phyloP scores from a whole-genome alignment of 2,888 invertebrate genomes.

The Hesperia comma region DNA sequence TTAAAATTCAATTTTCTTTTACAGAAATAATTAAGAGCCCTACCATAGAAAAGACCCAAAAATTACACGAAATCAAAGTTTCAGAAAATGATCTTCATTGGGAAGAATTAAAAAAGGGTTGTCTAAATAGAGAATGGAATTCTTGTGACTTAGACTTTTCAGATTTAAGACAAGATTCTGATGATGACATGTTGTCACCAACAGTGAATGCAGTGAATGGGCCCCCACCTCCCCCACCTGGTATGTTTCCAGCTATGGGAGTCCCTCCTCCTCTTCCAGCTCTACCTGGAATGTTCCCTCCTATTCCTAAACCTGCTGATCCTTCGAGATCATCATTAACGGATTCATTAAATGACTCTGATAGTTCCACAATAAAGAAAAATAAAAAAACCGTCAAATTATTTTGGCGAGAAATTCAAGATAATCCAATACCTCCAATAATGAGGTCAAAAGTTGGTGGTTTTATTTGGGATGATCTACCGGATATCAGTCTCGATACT shows the following conservation, averaged over 20 bases:
- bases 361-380: constrained; percentile 87
- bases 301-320: constrained; percentile 72
- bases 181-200: constrained; percentile 90
- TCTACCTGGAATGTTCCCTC: constrained; percentile 76
- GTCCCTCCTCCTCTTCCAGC: constrained; percentile 82
- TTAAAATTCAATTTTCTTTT: constrained; percentile 42
- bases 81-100: constrained; percentile 97
- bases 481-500: constrained; percentile 93
- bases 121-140: constrained; percentile 89
- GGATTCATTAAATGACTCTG: constrained; percentile 69
- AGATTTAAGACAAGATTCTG: constrained; percentile 94
- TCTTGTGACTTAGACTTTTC: constrained; percentile 98
- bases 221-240: constrained; percentile 92
- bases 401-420: constrained; percentile 98
- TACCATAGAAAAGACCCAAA: constrained; percentile 86
- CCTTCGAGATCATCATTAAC: constrained; percentile 55
- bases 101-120: constrained; percentile 92
- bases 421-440: constrained; percentile 84
- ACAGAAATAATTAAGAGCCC: constrained; percentile 89
- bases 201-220: constrained; percentile 86
- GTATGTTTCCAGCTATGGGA: constrained; percentile 81
- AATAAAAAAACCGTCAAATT: constrained; percentile 98
- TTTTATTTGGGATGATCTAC: constrained; percentile 96
- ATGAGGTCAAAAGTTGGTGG: constrained; percentile 85
- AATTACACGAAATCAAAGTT: constrained; percentile 89